Evolutionary conservation across 1,140 invertebrate genomes (phyloP).

Genomic region (Orussus abietinus): DNA sequence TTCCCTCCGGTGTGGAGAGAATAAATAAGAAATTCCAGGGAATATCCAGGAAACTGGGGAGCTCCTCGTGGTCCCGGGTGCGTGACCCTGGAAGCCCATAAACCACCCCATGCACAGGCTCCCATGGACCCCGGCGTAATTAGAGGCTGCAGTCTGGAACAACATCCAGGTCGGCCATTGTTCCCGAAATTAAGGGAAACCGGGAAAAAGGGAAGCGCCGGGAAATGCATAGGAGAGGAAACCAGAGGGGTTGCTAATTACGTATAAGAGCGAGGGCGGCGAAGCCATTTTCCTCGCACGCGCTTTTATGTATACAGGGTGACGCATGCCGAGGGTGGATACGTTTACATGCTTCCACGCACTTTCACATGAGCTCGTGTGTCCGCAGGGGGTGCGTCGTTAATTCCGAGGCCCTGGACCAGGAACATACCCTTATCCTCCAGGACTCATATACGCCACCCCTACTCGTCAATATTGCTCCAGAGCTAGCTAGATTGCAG

Average conservation of each 20-base stretch:
- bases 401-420: too few species aligned
- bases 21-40: too few species aligned
- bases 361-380: too few species aligned
- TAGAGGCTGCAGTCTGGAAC: constrained; percentile 49
- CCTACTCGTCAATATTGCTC: too few species aligned
- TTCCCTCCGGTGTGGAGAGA: too few species aligned
- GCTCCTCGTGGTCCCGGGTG: too few species aligned
- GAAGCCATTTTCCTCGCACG: constrained; percentile 29
- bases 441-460: too few species aligned
- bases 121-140: constrained; percentile 34
- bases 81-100: not conserved
- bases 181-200: constrained; percentile 52
- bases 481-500: too few species aligned
- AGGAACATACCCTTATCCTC: not conserved
- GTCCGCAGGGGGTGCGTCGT: not conserved
- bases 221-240: constrained; percentile 24
- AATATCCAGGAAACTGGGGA: too few species aligned
- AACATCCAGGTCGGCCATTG: constrained; percentile 39
- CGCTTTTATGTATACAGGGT: not conserved
- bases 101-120: constrained; percentile 1
- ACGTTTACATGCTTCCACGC: too few species aligned
- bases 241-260: constrained; percentile 43
- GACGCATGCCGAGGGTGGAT: too few species aligned
- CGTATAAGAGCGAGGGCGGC: constrained; percentile 26
- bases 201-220: constrained; percentile 38